Evolutionary conservation across 2,888 invertebrate genomes (phyloP).

Genomic region (Eilema caniola): DNA sequence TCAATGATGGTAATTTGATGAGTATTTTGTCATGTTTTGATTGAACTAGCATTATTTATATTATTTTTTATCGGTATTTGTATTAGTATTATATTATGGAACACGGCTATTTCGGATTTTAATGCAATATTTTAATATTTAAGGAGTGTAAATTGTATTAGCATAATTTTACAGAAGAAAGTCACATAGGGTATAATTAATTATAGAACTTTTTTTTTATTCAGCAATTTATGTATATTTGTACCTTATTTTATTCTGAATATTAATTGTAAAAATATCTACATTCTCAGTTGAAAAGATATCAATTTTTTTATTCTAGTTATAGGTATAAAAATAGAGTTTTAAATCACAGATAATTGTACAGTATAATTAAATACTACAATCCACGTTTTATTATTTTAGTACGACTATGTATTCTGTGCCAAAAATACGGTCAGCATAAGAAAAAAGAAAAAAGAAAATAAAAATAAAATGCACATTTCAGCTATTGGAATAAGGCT

Average conservation of each 20-base stretch:
- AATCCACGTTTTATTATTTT: not conserved
- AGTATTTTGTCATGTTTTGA: not conserved
- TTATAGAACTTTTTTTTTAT: not conserved
- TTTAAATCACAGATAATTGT: not conserved
- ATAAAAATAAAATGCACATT: not conserved
- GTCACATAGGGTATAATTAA: not conserved
- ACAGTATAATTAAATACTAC: not conserved
- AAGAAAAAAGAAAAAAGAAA: not conserved
- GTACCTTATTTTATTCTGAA: not conserved
- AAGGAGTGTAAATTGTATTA: not conserved
- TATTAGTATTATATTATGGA: not conserved
- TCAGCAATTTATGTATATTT: constrained; percentile 2
- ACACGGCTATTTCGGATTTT: not conserved
- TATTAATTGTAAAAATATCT: not conserved
- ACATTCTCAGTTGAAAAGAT: not conserved
- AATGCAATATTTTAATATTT: not conserved
- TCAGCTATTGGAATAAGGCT: not conserved
- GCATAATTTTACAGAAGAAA: not conserved
- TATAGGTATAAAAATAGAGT: not conserved
- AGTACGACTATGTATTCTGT: constrained; percentile 1
- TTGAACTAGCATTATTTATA: not conserved
- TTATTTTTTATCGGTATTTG: not conserved
- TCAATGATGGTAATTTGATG: not conserved
- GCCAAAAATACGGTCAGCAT: not conserved
- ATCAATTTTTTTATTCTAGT: not conserved